These are phyloP conservation scores for Lithosia quadra DNA, from an alignment of 2,888 invertebrate species.

Conservation along the genomic window DNA sequence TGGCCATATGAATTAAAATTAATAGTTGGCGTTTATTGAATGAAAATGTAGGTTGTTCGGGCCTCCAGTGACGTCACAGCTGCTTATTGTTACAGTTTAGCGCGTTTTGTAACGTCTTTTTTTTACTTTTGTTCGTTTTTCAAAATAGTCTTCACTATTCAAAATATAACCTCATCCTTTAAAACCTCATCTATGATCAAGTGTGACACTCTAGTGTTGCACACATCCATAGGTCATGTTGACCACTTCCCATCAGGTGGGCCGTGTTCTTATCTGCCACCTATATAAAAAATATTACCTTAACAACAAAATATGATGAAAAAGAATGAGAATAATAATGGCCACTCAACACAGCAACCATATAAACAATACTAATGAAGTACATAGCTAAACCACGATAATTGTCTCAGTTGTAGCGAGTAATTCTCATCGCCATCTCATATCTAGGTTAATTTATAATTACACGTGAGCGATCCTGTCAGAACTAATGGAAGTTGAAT, in stretches of 20 bases:
- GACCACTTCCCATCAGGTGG: no score
- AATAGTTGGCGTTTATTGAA: conserved; percentile 68
- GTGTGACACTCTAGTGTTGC: no score
- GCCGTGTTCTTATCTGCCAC: no score
- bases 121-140: neutral
- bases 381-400: conserved; percentile 38
- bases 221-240: no score
- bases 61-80: conserved; percentile 48
- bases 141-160: no score
- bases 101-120: neutral
- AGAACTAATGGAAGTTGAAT: conserved; percentile 66
- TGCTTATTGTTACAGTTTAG: conserved; percentile 19
- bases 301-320: neutral
- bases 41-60: conserved; percentile 67
- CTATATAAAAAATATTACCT: no score
- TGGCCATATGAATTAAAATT: conserved; percentile 75
- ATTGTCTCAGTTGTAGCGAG: conserved; percentile 44
- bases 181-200: no score
- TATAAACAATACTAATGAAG: conserved; percentile 7
- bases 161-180: no score
- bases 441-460: conserved; percentile 81
- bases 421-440: conserved; percentile 39
- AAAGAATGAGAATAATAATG: neutral
- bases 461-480: conserved; percentile 67
- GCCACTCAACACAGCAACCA: neutral